Percentiles rank a stretch among this genome's conserved stretches.
phyloP scores from a whole-genome alignment of 2,113 vertebrate species.

The Gymnocephalus cernua region DNA sequence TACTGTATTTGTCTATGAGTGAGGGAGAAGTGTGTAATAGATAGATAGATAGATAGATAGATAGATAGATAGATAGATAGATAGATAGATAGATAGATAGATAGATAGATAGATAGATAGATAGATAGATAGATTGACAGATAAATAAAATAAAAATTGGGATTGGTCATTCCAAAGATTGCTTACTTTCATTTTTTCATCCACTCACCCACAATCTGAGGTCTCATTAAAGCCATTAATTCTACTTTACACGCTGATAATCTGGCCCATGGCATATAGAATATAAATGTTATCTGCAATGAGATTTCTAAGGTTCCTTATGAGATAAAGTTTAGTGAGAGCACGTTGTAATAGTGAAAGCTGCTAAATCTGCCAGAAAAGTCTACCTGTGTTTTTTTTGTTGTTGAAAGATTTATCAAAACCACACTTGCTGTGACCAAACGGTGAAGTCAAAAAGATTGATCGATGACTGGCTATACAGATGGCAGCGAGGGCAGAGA shows the following conservation, averaged over 20 bases:
- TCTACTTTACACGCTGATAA: constrained; percentile 9
- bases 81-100: too few species aligned
- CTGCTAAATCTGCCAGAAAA: background rate
- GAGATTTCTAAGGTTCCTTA: constrained; percentile 19
- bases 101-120: too few species aligned
- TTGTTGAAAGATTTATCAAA: constrained; percentile 11
- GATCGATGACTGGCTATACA: constrained; percentile 19
- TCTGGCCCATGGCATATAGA: constrained; percentile 21
- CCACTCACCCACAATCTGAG: constrained; percentile 21
- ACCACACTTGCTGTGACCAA: constrained; percentile 16
- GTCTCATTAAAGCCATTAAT: constrained; percentile 52
- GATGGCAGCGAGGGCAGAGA: constrained; percentile 15
- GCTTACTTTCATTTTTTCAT: constrained; percentile 11
- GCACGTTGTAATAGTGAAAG: background rate
- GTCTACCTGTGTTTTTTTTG: background rate
- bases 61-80: too few species aligned
- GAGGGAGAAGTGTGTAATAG: background rate
- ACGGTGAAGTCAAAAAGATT: constrained; percentile 13
- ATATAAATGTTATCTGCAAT: constrained; percentile 6
- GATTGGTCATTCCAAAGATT: background rate
- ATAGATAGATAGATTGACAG: too few species aligned
- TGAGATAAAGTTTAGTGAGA: constrained; percentile 17
- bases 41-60: too few species aligned
- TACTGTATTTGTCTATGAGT: background rate
- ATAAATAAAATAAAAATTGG: too few species aligned